Evolutionary conservation across 2,113 vertebrate genomes (phyloP).

Genomic region (Emydura subglobosa): DNA sequence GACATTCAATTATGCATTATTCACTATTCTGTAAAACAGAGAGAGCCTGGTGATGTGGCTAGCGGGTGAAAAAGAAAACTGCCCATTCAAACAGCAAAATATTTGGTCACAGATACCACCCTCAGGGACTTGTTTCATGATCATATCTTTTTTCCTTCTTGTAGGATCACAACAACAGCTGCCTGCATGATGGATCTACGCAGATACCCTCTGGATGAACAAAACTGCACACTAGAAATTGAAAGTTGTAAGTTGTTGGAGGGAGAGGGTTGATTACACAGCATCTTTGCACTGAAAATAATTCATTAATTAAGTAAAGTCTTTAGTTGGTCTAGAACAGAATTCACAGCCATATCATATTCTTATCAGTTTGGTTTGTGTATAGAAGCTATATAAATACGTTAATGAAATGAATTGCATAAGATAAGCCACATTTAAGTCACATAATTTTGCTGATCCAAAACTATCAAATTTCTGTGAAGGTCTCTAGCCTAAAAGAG

Average conservation of each 20-base stretch:
- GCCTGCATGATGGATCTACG: constrained; percentile 98
- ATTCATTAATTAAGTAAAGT: neutral
- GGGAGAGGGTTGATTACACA: constrained; percentile 41
- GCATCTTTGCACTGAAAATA: neutral
- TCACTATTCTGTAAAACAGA: neutral
- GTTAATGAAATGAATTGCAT: neutral
- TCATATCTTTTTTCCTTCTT: constrained; percentile 5
- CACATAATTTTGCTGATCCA: neutral
- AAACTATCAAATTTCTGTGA: neutral
- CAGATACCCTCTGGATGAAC: constrained; percentile 93
- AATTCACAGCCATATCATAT: neutral
- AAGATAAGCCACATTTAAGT: neutral
- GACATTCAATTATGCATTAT: neutral
- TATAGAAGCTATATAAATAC: neutral
- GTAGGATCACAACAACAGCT: constrained; percentile 93
- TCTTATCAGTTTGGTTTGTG: neutral
- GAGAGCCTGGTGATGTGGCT: neutral
- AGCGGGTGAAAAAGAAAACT: constrained; percentile 9
- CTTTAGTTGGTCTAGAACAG: neutral
- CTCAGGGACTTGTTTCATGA: neutral
- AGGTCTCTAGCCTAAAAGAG: neutral
- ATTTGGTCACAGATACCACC: neutral
- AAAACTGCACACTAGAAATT: constrained; percentile 95
- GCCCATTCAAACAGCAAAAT: neutral
- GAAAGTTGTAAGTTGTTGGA: constrained; percentile 91